Conservation (phyloP, 1,140 invertebrate genomes). For the Drosophila quadrilineata region DNA sequence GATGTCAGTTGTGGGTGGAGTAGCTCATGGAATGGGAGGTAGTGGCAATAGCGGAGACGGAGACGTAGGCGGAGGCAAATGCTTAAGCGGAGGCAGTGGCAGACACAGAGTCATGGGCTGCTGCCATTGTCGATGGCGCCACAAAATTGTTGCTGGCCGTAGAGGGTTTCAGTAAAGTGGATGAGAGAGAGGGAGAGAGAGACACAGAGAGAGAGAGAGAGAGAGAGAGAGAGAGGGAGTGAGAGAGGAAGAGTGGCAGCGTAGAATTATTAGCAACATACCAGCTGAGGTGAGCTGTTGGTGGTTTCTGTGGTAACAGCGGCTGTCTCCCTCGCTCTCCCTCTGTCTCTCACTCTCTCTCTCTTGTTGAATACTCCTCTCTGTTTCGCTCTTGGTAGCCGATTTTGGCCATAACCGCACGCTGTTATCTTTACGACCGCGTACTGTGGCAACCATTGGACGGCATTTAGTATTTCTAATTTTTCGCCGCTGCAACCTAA, state of each 20-base stretch:
- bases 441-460: slow-evolving; percentile 23
- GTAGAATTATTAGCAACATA: slow-evolving; percentile 44
- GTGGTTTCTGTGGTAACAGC: slow-evolving; percentile 43
- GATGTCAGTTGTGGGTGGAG: too few species aligned
- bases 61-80: not conserved
- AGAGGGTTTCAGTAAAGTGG: too few species aligned
- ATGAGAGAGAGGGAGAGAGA: not conserved
- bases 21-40: too few species aligned
- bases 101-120: too few species aligned
- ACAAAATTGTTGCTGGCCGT: too few species aligned
- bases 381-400: not conserved
- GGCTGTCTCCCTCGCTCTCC: not conserved
- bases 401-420: slow-evolving; percentile 6
- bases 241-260: not conserved
- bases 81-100: too few species aligned
- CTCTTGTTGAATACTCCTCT: too few species aligned
- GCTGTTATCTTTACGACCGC: slow-evolving; percentile 40
- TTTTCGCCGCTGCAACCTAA: slow-evolving; percentile 32
- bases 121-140: too few species aligned
- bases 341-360: not conserved
- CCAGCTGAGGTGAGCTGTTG: slow-evolving; percentile 45
- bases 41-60: too few species aligned
- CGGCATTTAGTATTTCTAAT: slow-evolving; percentile 32
- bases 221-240: not conserved
- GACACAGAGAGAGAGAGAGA: not conserved